A percentile compares a stretch with the other conserved stretches of the same genome.
phyloP scores from a whole-genome alignment of 2,797 vertebrate genomes.

The Notoglanidium macrostoma region DNA sequence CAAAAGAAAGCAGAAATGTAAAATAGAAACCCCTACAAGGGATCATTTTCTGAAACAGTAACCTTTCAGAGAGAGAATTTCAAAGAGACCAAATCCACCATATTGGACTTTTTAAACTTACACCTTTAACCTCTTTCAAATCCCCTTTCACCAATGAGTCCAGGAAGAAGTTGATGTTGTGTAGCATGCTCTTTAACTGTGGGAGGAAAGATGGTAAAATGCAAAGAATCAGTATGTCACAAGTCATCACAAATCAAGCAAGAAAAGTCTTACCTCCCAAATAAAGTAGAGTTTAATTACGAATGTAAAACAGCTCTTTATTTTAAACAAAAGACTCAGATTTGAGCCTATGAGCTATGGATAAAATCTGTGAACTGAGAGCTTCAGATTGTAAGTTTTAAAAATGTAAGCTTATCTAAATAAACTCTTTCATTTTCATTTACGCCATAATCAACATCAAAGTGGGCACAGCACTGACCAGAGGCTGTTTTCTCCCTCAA shows the following conservation, averaged over 20 bases:
- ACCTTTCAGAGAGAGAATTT: background rate
- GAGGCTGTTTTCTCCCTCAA: background rate
- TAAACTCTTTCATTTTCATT: background rate
- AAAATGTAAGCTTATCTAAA: conserved; percentile 25
- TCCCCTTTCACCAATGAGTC: conserved; percentile 82
- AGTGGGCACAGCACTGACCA: background rate
- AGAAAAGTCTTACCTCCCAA: background rate
- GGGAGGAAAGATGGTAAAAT: conserved; percentile 51
- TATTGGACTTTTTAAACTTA: conserved; percentile 59
- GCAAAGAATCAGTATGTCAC: background rate
- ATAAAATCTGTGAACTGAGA: background rate
- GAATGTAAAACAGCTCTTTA: background rate
- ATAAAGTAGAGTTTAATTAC: background rate
- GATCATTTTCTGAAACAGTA: background rate
- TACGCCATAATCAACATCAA: conserved; percentile 23
- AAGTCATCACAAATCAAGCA: background rate
- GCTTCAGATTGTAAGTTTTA: background rate
- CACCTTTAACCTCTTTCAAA: conserved; percentile 75
- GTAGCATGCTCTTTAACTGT: conserved; percentile 82
- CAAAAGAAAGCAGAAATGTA: background rate
- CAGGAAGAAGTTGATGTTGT: conserved; percentile 86
- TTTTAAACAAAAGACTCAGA: background rate
- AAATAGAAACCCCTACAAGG: background rate
- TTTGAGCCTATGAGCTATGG: background rate
- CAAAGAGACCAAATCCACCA: background rate